Conservation (phyloP, 2,888 invertebrate species). For the Ecdyonurus torrentis region DNA sequence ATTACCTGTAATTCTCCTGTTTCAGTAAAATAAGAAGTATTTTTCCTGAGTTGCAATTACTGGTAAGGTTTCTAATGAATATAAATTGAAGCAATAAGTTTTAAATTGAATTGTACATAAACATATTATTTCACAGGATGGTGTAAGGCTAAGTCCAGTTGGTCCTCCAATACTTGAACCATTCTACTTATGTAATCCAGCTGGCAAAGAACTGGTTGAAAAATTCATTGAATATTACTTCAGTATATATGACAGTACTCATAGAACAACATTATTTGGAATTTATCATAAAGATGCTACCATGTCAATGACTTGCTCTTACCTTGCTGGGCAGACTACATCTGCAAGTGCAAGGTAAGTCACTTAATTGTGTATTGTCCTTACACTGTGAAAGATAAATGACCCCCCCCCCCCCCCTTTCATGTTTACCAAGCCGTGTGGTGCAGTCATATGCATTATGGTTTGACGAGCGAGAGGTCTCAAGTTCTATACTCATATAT, state of each 20-base stretch:
- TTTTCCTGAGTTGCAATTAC: neutral
- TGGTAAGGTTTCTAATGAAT: neutral
- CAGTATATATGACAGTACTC: neutral
- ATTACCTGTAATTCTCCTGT: no score
- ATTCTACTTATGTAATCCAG: neutral
- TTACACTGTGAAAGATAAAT: no score
- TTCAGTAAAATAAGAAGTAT: neutral
- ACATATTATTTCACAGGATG: neutral
- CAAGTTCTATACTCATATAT: no score
- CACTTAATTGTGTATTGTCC: no score
- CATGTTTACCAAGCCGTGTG: no score
- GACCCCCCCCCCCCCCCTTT: no score
- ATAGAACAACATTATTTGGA: neutral
- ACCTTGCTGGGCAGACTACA: neutral
- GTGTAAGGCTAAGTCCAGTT: neutral
- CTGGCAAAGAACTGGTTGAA: neutral
- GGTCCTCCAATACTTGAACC: neutral
- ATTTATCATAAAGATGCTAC: neutral
- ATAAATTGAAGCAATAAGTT: no score
- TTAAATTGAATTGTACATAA: no score
- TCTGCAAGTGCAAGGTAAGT: neutral
- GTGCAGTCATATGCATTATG: no score
- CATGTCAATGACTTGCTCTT: neutral
- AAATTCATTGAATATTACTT: neutral
- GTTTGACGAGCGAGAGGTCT: no score